Evolutionary conservation across 2,888 invertebrate genomes (phyloP).

Genomic region (Sphaerophoria taeniata): DNA sequence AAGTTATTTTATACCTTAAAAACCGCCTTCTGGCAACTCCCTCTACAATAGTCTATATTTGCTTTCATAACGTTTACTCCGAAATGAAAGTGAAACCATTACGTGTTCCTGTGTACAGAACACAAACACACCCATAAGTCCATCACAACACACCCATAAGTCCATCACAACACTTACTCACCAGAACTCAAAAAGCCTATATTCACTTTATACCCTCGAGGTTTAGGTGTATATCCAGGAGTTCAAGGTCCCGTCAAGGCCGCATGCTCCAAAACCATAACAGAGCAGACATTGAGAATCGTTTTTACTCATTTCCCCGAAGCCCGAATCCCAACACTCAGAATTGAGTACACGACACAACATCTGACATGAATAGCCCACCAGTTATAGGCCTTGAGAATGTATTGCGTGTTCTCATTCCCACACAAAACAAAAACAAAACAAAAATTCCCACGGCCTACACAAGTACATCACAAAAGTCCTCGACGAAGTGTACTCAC

Average conservation of each 20-base stretch:
- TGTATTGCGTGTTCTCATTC: constrained; percentile 26
- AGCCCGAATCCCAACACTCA: neutral
- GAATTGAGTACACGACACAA: constrained; percentile 11
- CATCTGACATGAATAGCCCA: constrained; percentile 32
- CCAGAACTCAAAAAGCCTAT: constrained; percentile 23
- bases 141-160: constrained; percentile 40
- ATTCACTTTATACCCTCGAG: constrained; percentile 37
- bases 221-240: constrained; percentile 74
- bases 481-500: neutral
- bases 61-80: constrained; percentile 1
- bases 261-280: constrained; percentile 79
- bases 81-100: constrained; percentile 60
- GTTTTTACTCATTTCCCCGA: neutral
- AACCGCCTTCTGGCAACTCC: constrained; percentile 39
- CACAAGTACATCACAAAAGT: constrained; percentile 1
- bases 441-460: constrained; percentile 23
- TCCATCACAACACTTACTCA: constrained; percentile 12
- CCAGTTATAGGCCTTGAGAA: constrained; percentile 38
- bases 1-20: too few relatives aligned
- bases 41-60: neutral
- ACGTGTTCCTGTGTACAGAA: neutral
- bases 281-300: constrained; percentile 22
- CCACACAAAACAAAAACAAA: neutral
- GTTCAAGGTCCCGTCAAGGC: constrained; percentile 81
- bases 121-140: constrained; percentile 38